Conservation (phyloP, 2,113 vertebrate species). For the Colistium nudipinnis region DNA sequence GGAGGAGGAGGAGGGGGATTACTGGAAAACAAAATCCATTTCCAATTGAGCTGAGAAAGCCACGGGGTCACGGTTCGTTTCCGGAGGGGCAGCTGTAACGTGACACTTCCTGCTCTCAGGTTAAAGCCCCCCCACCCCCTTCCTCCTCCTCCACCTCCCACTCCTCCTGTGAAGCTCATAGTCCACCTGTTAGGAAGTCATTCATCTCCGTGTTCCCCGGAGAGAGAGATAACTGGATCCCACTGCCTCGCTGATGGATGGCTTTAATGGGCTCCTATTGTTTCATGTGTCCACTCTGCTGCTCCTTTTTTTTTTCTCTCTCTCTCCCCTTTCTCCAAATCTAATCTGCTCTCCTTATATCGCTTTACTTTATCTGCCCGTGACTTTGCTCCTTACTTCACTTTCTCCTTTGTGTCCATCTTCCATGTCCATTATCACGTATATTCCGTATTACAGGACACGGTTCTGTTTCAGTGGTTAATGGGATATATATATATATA, state of each 20-base stretch:
- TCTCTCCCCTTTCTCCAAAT: conserved; percentile 24
- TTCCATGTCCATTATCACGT: conserved; percentile 2
- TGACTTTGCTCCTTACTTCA: background rate
- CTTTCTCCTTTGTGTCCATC: background rate
- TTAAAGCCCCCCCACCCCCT: conserved; percentile 42
- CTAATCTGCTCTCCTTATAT: conserved; percentile 17
- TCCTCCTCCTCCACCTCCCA: background rate
- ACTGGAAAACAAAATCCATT: conserved; percentile 56
- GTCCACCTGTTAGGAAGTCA: conserved; percentile 77
- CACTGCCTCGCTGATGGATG: conserved; percentile 40
- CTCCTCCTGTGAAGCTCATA: conserved; percentile 34
- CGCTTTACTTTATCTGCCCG: conserved; percentile 23
- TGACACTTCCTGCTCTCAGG: conserved; percentile 47
- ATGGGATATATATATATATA: no score
- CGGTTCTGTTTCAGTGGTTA: background rate
- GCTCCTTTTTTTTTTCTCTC: conserved; percentile 20
- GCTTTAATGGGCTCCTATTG: conserved; percentile 56
- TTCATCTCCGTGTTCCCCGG: conserved; percentile 63
- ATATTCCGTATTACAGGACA: background rate
- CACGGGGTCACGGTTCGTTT: conserved; percentile 52
- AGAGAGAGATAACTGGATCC: conserved; percentile 47
- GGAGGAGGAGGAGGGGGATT: no score
- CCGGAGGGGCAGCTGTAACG: conserved; percentile 67
- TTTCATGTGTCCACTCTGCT: conserved; percentile 44
- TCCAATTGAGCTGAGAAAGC: conserved; percentile 54